These are phyloP conservation scores for Ophion ventricosus DNA, from an alignment of 2,888 invertebrate genomes.

Conservation along the genomic window DNA sequence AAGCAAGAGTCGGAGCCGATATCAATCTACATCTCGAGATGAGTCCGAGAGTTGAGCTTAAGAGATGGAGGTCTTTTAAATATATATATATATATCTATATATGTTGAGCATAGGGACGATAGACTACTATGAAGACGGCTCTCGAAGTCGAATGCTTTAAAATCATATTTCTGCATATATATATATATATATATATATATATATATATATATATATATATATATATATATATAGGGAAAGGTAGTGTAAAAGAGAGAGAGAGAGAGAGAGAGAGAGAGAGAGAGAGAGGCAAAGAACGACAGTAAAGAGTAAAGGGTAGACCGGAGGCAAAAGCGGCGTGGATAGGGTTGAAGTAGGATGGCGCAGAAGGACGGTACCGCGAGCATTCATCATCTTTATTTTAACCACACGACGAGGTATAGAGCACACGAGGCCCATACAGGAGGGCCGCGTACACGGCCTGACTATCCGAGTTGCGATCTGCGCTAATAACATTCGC, in stretches of 20 bases:
- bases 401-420: conserved; percentile 78
- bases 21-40: conserved; percentile 78
- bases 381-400: conserved; percentile 81
- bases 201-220: neutral
- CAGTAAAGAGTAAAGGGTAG: conserved; percentile 40
- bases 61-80: neutral
- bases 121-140: too few species aligned
- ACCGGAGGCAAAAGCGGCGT: conserved; percentile 21
- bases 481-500: conserved; percentile 81
- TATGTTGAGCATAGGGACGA: too few species aligned
- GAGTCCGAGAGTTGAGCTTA: conserved; percentile 44
- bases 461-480: conserved; percentile 77
- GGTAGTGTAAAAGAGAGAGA: too few species aligned
- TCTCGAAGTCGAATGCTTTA: too few species aligned
- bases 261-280: too few species aligned
- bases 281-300: too few species aligned
- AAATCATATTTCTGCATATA: too few species aligned
- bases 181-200: neutral
- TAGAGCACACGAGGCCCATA: conserved; percentile 41
- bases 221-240: too few species aligned
- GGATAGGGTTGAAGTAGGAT: conserved; percentile 17
- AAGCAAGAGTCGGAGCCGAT: conserved; percentile 73
- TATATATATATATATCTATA: conserved; percentile 4
- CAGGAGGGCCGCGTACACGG: conserved; percentile 61
- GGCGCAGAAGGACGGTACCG: conserved; percentile 70